phyloP scores from a whole-genome alignment of 2,888 invertebrate species.

The Ochropacha duplaris region DNA sequence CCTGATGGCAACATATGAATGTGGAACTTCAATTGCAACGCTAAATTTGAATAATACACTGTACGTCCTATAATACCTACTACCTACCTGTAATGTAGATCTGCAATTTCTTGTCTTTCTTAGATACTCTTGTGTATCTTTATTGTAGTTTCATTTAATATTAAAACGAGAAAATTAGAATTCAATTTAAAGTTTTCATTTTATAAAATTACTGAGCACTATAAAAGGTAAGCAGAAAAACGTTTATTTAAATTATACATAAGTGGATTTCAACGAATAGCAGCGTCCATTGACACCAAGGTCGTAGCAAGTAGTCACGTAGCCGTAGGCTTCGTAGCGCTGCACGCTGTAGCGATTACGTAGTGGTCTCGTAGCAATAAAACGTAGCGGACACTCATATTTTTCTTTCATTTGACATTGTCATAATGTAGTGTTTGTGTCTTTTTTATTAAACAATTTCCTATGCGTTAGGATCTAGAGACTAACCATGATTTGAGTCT shows the following conservation, averaged over 20 bases:
- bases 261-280: neutral
- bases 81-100: neutral
- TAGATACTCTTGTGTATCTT: too few species aligned
- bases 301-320: slow-evolving; percentile 5
- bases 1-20: neutral
- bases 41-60: neutral
- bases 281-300: neutral
- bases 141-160: too few species aligned
- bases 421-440: neutral
- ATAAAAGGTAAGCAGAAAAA: neutral
- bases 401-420: neutral
- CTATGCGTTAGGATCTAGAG: too few species aligned
- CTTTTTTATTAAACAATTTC: neutral
- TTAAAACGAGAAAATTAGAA: too few species aligned
- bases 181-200: neutral
- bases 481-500: too few species aligned
- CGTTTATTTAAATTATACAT: neutral
- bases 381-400: slow-evolving; percentile 1
- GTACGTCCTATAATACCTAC: too few species aligned
- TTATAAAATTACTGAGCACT: neutral
- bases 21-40: neutral
- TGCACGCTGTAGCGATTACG: slow-evolving; percentile 11
- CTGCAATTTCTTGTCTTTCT: neutral
- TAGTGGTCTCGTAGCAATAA: slow-evolving; percentile 11
- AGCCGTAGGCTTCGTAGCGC: slow-evolving; percentile 9